Conservation (phyloP, 2,797 vertebrate genomes). For the Semaprochilodus insignis region DNA sequence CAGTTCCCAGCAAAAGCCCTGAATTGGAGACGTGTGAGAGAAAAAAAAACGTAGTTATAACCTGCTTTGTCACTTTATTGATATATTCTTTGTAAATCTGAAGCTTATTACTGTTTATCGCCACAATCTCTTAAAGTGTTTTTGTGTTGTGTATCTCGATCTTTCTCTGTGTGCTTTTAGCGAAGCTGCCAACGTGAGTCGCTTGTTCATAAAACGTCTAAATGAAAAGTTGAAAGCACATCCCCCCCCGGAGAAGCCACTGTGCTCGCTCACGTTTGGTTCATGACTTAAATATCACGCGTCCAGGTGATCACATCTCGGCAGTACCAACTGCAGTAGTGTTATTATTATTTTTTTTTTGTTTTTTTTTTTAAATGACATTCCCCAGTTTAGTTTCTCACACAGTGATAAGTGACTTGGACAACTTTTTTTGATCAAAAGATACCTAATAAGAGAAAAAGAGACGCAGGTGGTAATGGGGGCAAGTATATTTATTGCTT, state of each 20-base stretch:
- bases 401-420: slow-evolving; percentile 59
- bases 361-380: slow-evolving; percentile 84
- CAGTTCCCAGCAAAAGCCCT: slow-evolving; percentile 84
- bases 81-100: slow-evolving; percentile 84
- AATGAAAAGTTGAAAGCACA: slow-evolving; percentile 99
- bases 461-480: slow-evolving; percentile 58
- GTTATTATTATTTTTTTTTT: slow-evolving; percentile 93
- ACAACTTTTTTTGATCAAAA: slow-evolving; percentile 36
- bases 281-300: slow-evolving; percentile 99
- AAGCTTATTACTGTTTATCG: slow-evolving; percentile 89
- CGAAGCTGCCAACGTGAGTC: slow-evolving; percentile 99
- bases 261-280: slow-evolving; percentile 99
- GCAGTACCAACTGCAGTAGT: slow-evolving; percentile 99
- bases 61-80: slow-evolving; percentile 29
- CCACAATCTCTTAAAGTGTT: slow-evolving; percentile 95
- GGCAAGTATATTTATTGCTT: slow-evolving; percentile 41
- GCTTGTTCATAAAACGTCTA: slow-evolving; percentile 99
- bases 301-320: slow-evolving; percentile 99
- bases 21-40: slow-evolving; percentile 25
- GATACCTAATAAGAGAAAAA: slow-evolving; percentile 47
- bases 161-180: slow-evolving; percentile 99
- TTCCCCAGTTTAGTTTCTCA: slow-evolving; percentile 79
- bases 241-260: slow-evolving; percentile 95
- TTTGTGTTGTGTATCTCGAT: slow-evolving; percentile 99
- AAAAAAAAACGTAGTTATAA: slow-evolving; percentile 39